phyloP scores from a whole-genome alignment of 2,113 vertebrate genomes.

The Misgurnus mizolepis region DNA sequence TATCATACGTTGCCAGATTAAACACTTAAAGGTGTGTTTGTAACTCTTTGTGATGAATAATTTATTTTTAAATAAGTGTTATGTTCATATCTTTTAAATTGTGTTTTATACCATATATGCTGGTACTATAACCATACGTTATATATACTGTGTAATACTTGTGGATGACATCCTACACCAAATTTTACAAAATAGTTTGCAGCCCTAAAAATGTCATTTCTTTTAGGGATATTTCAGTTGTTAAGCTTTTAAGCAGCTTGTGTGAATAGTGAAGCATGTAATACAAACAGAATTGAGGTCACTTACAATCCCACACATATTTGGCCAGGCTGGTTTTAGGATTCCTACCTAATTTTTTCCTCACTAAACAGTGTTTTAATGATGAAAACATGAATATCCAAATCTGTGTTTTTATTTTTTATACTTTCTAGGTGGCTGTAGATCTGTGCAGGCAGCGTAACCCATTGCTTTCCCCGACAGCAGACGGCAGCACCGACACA shows the following conservation, averaged over 20 bases:
- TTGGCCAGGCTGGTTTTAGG: background rate
- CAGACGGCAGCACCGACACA: constrained; percentile 64
- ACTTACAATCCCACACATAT: background rate
- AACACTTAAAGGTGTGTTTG: constrained; percentile 78
- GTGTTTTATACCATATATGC: background rate
- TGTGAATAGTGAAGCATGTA: background rate
- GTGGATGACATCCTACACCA: no score
- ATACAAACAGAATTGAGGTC: background rate
- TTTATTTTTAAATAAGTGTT: background rate
- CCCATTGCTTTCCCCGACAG: constrained; percentile 66
- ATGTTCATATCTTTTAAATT: background rate
- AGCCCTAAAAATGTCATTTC: no score
- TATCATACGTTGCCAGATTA: constrained; percentile 80
- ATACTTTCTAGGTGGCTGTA: constrained; percentile 71
- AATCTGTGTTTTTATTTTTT: background rate
- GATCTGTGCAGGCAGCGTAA: constrained; percentile 76
- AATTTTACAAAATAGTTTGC: background rate
- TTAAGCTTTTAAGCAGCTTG: constrained; percentile 39
- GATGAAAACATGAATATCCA: background rate
- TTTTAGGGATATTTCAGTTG: background rate
- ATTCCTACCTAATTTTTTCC: background rate
- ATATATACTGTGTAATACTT: no score
- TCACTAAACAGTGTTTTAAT: background rate
- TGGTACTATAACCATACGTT: no score
- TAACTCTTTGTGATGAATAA: background rate